Conservation (phyloP, 2,113 vertebrate species). For the Melanocharis versteri region DNA sequence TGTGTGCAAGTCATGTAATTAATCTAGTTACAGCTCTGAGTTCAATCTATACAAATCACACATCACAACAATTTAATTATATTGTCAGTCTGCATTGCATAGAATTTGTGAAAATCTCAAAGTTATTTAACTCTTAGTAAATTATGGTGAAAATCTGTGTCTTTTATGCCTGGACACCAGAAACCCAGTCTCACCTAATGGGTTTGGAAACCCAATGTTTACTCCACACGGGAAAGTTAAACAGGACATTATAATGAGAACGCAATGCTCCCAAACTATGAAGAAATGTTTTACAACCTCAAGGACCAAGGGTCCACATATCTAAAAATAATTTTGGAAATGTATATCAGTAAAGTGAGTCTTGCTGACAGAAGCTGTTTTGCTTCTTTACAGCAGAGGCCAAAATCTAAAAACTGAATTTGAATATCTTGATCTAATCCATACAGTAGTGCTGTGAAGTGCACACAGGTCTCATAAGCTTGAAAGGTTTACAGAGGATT, state of each 20-base stretch:
- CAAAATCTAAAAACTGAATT: background rate
- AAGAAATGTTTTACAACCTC: background rate
- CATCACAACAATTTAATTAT: conserved; percentile 8
- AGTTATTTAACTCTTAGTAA: background rate
- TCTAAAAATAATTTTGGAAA: background rate
- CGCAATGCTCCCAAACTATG: background rate
- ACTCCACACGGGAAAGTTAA: background rate
- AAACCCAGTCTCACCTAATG: background rate
- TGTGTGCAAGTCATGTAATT: background rate
- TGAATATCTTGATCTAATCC: background rate
- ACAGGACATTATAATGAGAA: background rate
- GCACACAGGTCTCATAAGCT: background rate
- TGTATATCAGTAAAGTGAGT: background rate
- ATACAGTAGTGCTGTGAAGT: background rate
- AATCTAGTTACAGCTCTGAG: conserved; percentile 19
- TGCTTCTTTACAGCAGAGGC: background rate
- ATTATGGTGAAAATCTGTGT: background rate
- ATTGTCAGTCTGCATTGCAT: background rate
- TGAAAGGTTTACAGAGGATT: background rate
- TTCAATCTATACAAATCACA: background rate
- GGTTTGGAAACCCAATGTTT: background rate
- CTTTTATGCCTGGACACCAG: background rate
- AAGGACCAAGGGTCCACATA: background rate
- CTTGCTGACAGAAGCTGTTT: background rate
- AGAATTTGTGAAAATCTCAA: background rate